Conservation (phyloP, 92 coral and sea anemone species). For the Blastomussa wellsi region DNA sequence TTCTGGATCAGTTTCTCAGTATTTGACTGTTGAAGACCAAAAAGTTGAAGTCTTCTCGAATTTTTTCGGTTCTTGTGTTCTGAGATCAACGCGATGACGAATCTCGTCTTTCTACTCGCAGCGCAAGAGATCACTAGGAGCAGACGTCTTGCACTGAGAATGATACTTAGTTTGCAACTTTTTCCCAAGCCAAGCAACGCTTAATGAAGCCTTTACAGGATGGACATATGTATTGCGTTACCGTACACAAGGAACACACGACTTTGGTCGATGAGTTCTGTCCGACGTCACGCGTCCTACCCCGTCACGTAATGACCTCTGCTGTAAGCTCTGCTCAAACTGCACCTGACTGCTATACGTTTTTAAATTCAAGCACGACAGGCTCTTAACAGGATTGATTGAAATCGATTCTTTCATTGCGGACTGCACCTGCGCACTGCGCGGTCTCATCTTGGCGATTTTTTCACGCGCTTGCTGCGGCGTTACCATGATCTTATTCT, state of each 20-base stretch:
- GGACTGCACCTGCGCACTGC: slow-evolving; percentile 79
- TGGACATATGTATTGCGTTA: neutral
- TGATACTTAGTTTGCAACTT: neutral
- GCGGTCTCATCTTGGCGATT: slow-evolving; percentile 77
- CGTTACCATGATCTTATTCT: slow-evolving; percentile 84
- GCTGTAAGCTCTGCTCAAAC: slow-evolving; percentile 62
- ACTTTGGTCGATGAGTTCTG: slow-evolving; percentile 64
- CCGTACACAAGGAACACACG: slow-evolving; percentile 59
- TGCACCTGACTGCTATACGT: slow-evolving; percentile 78
- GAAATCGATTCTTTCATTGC: slow-evolving; percentile 61
- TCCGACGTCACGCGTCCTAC: slow-evolving; percentile 32
- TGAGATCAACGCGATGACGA: neutral
- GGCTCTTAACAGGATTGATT: slow-evolving; percentile 71
- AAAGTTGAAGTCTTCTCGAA: neutral
- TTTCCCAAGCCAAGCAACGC: neutral
- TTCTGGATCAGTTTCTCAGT: neutral
- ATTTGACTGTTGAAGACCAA: neutral
- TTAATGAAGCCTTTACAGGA: neutral
- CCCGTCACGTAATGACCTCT: slow-evolving; percentile 23
- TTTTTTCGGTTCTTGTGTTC: neutral
- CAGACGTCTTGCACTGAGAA: neutral
- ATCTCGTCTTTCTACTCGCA: neutral
- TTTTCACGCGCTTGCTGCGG: slow-evolving; percentile 79
- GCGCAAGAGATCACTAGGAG: neutral
- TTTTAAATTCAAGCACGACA: slow-evolving; percentile 82